Base-by-base conservation (phyloP, 64 coral and sea anemone species). In the Porites australiensis region DNA sequence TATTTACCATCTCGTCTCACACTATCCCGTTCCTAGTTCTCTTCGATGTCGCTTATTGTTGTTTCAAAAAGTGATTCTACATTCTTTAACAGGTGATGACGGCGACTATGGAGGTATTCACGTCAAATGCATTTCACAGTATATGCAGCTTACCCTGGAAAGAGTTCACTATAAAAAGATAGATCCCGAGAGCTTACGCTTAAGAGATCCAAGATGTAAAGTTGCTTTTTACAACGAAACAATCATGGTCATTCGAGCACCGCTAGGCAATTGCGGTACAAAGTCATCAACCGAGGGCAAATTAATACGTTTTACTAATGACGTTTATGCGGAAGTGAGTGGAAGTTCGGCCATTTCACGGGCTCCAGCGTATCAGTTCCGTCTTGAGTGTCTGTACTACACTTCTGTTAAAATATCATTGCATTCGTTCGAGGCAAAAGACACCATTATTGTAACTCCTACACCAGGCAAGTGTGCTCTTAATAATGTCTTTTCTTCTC, bases 181-280 rank as follows among this genome's bases (percentile, higher is more conserved):
- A 5, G 95, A 96, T 48, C 95, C 95, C 18, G 20, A 74, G 0
- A 87, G 87, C 15, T 89, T 96, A 19, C 74, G 59, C 4, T 65
- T 97, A 10, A 79, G 59, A 3, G 93, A 77, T 5, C 8, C 13
- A 4, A 57, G 27, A 13, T 97, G 95, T 58, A 87, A 87, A 13
- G 64, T 22, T 1, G 13, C 43, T 15, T 87, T 73, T 53, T 44
- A 74, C 4, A 97, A 94, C 75, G 18, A 6, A 11, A 91, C 95
- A 48, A 58, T 94, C 70, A 93, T 97, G 75, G 70, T 90, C 14
- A 90, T 93, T 51, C 64, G 83, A 68, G 90, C 93, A 75, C 95
- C 92, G 6, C 92, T 97, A 75, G 92, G 86, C 45, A 46, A 84
- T 0, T 97, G 95, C 78, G 91, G 91, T 19, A 97, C 95, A 1